These are phyloP conservation scores for Dione juno DNA, from an alignment of 2,888 invertebrate species.

Conservation along the genomic window DNA sequence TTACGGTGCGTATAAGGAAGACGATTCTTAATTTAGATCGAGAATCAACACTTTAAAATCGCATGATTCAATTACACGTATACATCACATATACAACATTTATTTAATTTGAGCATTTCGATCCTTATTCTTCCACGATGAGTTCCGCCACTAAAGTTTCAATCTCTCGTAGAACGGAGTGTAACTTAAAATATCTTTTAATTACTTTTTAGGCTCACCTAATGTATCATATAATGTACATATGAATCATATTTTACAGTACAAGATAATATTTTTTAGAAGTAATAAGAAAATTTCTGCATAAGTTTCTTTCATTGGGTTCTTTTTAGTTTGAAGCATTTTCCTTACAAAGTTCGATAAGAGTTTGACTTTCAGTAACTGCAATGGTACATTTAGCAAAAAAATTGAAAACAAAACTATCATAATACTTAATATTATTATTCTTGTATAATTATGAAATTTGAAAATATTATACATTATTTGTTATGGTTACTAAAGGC, in stretches of 20 bases:
- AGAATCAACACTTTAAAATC: background rate
- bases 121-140: too few species aligned
- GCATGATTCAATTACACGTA: background rate
- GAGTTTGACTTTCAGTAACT: background rate
- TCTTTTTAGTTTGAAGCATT: background rate
- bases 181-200: too few species aligned
- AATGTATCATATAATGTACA: too few species aligned
- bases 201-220: too few species aligned
- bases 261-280: background rate
- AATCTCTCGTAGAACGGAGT: too few species aligned
- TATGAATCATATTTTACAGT: background rate
- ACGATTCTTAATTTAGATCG: background rate
- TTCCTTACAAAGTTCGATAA: constrained; percentile 4
- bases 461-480: too few species aligned
- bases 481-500: too few species aligned
- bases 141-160: too few species aligned
- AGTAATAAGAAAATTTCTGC: background rate
- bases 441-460: too few species aligned
- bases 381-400: constrained; percentile 1
- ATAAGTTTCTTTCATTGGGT: background rate
- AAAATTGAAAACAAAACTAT: background rate
- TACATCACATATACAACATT: background rate
- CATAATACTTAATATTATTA: background rate
- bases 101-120: too few species aligned
- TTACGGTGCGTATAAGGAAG: background rate